Evolutionary conservation across 1,140 invertebrate species (phyloP), one percentile per base, ranked within the genome.

Genomic region (Melanaphis sacchari): DNA sequence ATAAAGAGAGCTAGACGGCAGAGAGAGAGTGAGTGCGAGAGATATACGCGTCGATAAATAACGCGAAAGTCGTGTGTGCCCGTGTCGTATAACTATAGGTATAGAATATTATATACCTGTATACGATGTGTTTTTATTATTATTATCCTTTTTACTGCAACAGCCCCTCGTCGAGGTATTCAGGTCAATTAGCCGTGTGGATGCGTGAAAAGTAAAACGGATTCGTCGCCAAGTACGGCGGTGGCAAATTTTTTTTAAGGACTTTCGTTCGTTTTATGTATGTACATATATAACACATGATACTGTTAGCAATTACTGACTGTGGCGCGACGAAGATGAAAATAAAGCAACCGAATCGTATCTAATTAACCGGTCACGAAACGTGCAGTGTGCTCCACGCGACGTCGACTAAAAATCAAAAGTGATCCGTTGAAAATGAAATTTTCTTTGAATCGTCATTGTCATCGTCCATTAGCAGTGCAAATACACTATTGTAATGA

Each of bases 371-470:
- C 66, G 76, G 66, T 82, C 66, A 92, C 66, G 66, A 92, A 49
- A 46, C 43, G n/a, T 41, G 88, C 46, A 11, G 11, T 31, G 41
- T n/a, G 40, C 38, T 43, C 24, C 31, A 26, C 54, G 89, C 38
- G 26, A 22, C 26, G 49, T 36, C 8, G 8, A 89, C 24, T 9
- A 41, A 49, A 92, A 92, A 92, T 40, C 91, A 92, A 92, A 82
- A 92, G 91, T 92, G 91, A 92, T 52, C 40, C 8, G 40, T 46
- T 81, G 91, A 92, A 92, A 92, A 92, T 76, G 91, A 92, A 92
- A 92, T 82, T 82, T 38, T n/a, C 11, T 91, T 91, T 18, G 54
- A 43, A 76, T 76, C 31, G 59, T 82, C 91, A 43, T 46, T 43
- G 49, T 54, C 24, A 49, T 89, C 88, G 22, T n/a, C 43, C 85